A percentile compares a stretch with the other conserved stretches of the same genome.
Evolutionary conservation across 2,888 invertebrate species (phyloP).

Genomic region (Notocelia uddmanniana): DNA sequence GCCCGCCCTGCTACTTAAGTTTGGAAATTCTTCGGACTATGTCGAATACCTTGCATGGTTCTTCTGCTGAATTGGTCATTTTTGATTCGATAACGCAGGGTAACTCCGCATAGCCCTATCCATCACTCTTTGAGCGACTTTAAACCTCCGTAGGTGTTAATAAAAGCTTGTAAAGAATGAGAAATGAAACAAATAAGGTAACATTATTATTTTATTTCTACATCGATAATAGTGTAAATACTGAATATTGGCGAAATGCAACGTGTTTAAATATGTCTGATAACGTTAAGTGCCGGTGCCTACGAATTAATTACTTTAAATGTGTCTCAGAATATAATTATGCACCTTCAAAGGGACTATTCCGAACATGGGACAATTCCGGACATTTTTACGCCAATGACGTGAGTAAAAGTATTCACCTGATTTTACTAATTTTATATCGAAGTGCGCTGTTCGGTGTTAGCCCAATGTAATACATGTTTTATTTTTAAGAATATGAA

Average conservation of each 20-base stretch:
- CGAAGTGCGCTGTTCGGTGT: background rate
- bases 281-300: constrained; percentile 11
- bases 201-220: constrained; percentile 47
- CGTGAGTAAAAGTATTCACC: background rate
- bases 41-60: too few relatives aligned
- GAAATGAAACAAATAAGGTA: constrained; percentile 25
- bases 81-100: too few relatives aligned
- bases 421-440: too few relatives aligned
- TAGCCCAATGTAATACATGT: background rate
- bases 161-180: background rate
- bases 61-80: too few relatives aligned
- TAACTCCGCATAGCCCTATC: too few relatives aligned
- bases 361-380: background rate
- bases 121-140: too few relatives aligned
- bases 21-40: too few relatives aligned
- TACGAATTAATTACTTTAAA: background rate
- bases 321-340: background rate
- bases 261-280: constrained; percentile 34
- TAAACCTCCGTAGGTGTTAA: too few relatives aligned
- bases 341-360: background rate
- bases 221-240: constrained; percentile 48
- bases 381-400: background rate
- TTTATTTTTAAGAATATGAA: background rate
- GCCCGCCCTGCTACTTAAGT: too few relatives aligned
- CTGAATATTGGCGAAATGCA: constrained; percentile 41